Conservation (phyloP, 1,140 invertebrate genomes). For the Coptotermes formosanus region DNA sequence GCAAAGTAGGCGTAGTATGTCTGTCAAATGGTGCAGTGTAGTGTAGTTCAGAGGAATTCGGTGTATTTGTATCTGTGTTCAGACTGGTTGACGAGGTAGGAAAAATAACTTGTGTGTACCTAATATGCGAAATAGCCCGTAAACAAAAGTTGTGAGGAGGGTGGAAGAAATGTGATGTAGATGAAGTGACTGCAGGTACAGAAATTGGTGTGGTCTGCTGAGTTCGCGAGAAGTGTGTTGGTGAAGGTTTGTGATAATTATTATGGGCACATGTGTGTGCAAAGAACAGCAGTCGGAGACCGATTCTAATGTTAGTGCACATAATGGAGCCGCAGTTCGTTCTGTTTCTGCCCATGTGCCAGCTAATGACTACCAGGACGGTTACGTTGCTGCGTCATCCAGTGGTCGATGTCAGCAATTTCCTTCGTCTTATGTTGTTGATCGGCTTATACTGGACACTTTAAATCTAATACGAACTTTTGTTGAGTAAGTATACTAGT, state of each 20-base stretch:
- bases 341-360: conserved; percentile 30
- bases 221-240: background rate
- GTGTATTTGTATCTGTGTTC: no score
- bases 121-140: no score
- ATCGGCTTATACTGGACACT: conserved; percentile 70
- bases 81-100: no score
- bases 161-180: no score
- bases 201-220: no score
- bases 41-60: no score
- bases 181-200: no score
- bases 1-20: no score
- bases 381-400: conserved; percentile 24
- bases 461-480: conserved; percentile 74
- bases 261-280: conserved; percentile 42
- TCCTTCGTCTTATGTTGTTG: conserved; percentile 33
- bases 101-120: no score
- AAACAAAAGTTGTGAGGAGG: no score
- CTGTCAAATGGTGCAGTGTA: no score
- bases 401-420: conserved; percentile 30
- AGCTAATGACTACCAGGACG: conserved; percentile 22
- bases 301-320: background rate
- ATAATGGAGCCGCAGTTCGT: background rate
- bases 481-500: conserved; percentile 65
- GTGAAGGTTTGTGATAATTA: conserved; percentile 15
- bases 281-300: conserved; percentile 32